Evolutionary conservation across 2,888 invertebrate genomes (phyloP), one percentile per base, ranked within the genome.

Genomic region (Hipparchia sbordonii): DNA sequence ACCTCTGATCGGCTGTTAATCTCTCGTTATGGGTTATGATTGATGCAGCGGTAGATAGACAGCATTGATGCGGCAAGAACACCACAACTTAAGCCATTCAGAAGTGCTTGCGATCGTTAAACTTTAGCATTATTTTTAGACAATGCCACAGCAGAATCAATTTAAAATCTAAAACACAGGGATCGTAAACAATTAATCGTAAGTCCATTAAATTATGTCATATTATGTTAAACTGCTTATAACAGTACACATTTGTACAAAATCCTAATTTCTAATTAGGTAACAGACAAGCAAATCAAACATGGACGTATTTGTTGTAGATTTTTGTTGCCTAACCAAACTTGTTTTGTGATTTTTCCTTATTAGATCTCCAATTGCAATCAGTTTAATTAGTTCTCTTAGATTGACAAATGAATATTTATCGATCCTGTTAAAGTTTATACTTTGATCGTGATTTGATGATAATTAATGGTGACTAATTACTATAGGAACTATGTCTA

Each of bases 261-360:
- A 60, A 60, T 60, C 39, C 59, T 39, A 60, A 60, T 60, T 60
- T 39, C 59, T 39, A 60, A 60, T 60, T 60, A 60, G 59, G 39
- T 60, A 60, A 39, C 33, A 60, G 5, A 60, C 33, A 39, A 39
- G 33, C 12, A 39, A 33, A 60, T 60, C 6, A 60, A 60, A 39
- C 6, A 57, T 48, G 9, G 2, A 23, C 23, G 6, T 57, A 57
- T 23, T 23, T 23, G 13, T 23, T 57, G 23, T 9, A 57, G 57
- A 8, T 13, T 10, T 33, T 33, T 10, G 59, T 33, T 23, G 23
- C 9, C 23, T 23, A 3, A 33, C 9, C 33, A 59, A 59, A 59
- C 59, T 39, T 10, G 33, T 59, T 33, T 10, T 10, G 33, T 33
- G 6, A 8, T 33, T 59, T 23, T 8, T 57, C 8, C 7, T 33